Conservation (phyloP, 2,888 invertebrate genomes). For the Rhagium mordax region DNA sequence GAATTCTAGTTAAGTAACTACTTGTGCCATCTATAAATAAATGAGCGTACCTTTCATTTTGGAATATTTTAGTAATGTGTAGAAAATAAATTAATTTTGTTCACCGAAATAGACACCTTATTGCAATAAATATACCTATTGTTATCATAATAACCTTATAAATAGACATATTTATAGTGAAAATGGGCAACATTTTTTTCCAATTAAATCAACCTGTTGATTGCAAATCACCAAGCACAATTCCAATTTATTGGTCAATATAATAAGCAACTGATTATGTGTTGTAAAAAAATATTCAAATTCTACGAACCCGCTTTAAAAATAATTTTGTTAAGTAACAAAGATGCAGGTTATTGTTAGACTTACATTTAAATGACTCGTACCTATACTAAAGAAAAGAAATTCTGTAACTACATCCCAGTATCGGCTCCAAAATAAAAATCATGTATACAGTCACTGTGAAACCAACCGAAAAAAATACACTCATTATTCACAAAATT, state of each 20-base stretch:
- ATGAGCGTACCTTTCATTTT: constrained; percentile 3
- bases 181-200: constrained; percentile 13
- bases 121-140: neutral
- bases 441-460: constrained; percentile 13
- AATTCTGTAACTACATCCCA: constrained; percentile 16
- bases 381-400: constrained; percentile 27
- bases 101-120: neutral
- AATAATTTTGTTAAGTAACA: constrained; percentile 7
- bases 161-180: constrained; percentile 3
- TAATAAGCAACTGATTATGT: neutral
- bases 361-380: constrained; percentile 27
- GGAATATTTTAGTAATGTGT: neutral
- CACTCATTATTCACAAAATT: constrained; percentile 25
- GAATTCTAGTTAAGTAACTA: neutral
- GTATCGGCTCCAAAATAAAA: constrained; percentile 22
- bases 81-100: neutral
- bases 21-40: constrained; percentile 12
- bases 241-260: constrained; percentile 11
- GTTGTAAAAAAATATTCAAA: neutral
- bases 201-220: constrained; percentile 12
- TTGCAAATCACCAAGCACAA: neutral
- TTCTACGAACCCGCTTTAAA: constrained; percentile 9
- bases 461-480: constrained; percentile 1
- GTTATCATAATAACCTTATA: neutral
- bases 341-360: constrained; percentile 18